A percentile compares a stretch with the other conserved stretches of the same genome.
Evolutionary conservation across 64 coral and sea anemone genomes (phyloP).

Genomic region (Pocillopora verrucosa): DNA sequence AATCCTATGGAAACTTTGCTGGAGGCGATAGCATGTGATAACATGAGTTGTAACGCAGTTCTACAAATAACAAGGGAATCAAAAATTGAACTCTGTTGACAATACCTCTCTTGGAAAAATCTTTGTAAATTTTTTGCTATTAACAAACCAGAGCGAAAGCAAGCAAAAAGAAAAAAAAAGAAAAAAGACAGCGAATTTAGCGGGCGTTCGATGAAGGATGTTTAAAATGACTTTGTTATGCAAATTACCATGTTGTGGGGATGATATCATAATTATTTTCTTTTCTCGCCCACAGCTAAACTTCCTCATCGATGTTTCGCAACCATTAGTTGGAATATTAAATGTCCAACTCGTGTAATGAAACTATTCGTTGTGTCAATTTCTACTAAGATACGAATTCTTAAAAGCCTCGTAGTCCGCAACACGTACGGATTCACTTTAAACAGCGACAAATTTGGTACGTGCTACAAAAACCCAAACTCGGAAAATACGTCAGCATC

Average conservation of each 20-base stretch:
- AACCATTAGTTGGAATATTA: no score
- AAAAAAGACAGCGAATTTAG: not conserved
- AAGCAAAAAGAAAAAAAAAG: not conserved
- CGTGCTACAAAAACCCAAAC: not conserved
- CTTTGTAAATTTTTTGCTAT: not conserved
- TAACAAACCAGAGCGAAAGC: not conserved
- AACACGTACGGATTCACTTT: no score
- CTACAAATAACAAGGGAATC: not conserved
- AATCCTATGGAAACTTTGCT: constrained; percentile 34
- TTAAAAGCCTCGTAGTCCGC: no score
- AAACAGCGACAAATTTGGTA: not conserved
- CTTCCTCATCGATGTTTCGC: no score
- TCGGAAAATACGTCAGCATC: not conserved
- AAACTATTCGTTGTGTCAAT: no score
- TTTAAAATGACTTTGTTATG: constrained; percentile 4
- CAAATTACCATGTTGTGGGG: not conserved
- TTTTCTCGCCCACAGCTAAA: not conserved
- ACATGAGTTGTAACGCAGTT: not conserved
- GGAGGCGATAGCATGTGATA: not conserved
- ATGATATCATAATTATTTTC: constrained; percentile 11
- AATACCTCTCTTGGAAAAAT: not conserved
- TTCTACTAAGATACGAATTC: no score
- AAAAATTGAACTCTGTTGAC: not conserved
- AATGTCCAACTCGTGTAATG: no score
- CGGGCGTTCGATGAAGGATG: not conserved